phyloP scores from a whole-genome alignment of 2,888 invertebrate genomes.

The Campoletis raptor region DNA sequence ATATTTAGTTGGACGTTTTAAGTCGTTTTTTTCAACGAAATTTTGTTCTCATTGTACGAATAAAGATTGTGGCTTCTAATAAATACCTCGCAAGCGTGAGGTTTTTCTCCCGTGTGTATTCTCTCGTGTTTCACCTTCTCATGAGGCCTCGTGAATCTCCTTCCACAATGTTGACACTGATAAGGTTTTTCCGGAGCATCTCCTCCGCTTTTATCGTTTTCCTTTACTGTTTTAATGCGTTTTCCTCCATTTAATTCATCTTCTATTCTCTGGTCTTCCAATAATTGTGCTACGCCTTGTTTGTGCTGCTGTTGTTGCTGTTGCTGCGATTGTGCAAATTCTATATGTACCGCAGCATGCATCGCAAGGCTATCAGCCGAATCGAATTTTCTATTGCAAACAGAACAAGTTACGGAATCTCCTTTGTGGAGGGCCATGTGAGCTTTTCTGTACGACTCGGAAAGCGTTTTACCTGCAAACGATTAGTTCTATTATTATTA shows the following conservation, averaged over 20 bases:
- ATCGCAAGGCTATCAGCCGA: constrained; percentile 89
- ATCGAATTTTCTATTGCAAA: constrained; percentile 91
- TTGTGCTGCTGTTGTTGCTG: constrained; percentile 27
- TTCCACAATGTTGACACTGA: constrained; percentile 90
- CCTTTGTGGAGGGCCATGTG: constrained; percentile 90
- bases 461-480: constrained; percentile 79
- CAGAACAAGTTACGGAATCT: constrained; percentile 87
- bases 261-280: constrained; percentile 20
- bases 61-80: background rate
- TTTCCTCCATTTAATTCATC: constrained; percentile 33
- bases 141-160: constrained; percentile 90
- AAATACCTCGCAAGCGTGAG: constrained; percentile 89
- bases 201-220: background rate
- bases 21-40: too few relatives aligned
- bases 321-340: constrained; percentile 73
- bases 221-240: background rate
- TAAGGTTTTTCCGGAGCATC: constrained; percentile 86
- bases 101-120: constrained; percentile 94
- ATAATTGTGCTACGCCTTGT: background rate
- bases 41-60: background rate
- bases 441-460: constrained; percentile 86
- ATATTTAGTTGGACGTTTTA: too few relatives aligned
- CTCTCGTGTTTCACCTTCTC: constrained; percentile 94
- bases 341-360: constrained; percentile 90
- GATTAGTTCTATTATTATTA: background rate